phyloP scores from a whole-genome alignment of 1,140 invertebrate species.

The Drosophila kurseongensis region DNA sequence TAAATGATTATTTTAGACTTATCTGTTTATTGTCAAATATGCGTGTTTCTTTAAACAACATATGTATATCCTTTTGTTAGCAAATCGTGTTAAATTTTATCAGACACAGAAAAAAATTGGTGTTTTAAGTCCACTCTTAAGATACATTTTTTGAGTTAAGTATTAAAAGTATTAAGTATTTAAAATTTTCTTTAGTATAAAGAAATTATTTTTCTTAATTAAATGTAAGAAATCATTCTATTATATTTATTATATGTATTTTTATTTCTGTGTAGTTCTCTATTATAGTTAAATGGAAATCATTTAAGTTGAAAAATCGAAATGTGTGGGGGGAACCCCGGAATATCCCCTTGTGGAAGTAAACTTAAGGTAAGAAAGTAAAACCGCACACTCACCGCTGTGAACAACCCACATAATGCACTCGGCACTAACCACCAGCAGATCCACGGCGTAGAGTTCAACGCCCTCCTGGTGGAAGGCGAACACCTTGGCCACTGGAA shows the following conservation, averaged over 20 bases:
- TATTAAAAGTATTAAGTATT: too few relatives aligned
- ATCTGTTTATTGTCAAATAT: neutral
- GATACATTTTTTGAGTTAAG: conserved; percentile 1
- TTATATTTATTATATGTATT: too few relatives aligned
- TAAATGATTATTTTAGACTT: neutral
- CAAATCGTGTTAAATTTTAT: neutral
- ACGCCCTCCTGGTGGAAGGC: conserved; percentile 85
- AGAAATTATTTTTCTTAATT: too few relatives aligned
- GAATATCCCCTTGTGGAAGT: neutral
- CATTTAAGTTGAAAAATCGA: neutral
- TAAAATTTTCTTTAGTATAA: too few relatives aligned
- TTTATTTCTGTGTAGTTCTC: too few relatives aligned
- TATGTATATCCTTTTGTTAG: neutral
- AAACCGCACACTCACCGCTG: conserved; percentile 85
- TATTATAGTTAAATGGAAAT: too few relatives aligned
- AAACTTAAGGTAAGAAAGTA: neutral
- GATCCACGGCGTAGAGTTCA: conserved; percentile 87
- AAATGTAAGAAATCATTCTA: too few relatives aligned
- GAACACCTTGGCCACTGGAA: conserved; percentile 89
- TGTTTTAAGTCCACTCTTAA: neutral
- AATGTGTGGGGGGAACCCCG: neutral
- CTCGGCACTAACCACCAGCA: conserved; percentile 88
- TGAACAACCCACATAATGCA: conserved; percentile 92
- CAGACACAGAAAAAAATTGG: neutral
- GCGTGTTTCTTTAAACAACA: neutral